Evolutionary conservation across 2,113 vertebrate genomes (phyloP), one percentile per base, ranked within the genome.

Genomic region (Triplophysa tibetana): DNA sequence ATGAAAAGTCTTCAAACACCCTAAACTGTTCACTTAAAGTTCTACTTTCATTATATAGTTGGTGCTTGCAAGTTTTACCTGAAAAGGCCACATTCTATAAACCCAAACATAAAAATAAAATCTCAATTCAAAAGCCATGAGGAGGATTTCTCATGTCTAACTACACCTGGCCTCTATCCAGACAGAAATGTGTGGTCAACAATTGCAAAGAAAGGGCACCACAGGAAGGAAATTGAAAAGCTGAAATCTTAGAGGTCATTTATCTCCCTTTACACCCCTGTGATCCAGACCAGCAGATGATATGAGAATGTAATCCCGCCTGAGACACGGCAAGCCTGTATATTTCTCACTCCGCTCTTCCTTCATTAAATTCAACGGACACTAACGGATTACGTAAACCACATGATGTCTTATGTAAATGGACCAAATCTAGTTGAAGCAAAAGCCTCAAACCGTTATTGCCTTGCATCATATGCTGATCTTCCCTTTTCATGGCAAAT

Each of bases 161-260:
- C 24, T 29, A 23, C 69, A 50, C 11, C 26, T 11, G 19, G 69
- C 26, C 33, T 56, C 69, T 33, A 38, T 72, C 69, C 69, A 72
- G 26, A 56, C 50, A 58, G 69, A 72, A 58, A 58, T 72, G 69
- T 72, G 50, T 70, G 24, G 26, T 56, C 69, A 54, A 52, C 68
- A 54, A 23, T 33, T 56, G 29, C 70, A 52, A 17, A 74, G 52
- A 56, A 61, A 74, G 33, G 14, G n/a, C 56, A 45, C 21, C 58
- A 41, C 70, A 48, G 38, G 58, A 75, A 75, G 58, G 72, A 75
- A 75, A 75, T 75, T 75, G 72, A 62, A 75, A 48, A 75, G 21
- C 58, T 48, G 56, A 75, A 75, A 62, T 41, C 72, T 16, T 26
- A 75, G 58, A 62, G 72, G 72, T 75, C 56, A 62, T 75, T 75